These are phyloP conservation scores for Lucilia cuprina DNA, from an alignment of 1,140 invertebrate species.

Conservation along the genomic window DNA sequence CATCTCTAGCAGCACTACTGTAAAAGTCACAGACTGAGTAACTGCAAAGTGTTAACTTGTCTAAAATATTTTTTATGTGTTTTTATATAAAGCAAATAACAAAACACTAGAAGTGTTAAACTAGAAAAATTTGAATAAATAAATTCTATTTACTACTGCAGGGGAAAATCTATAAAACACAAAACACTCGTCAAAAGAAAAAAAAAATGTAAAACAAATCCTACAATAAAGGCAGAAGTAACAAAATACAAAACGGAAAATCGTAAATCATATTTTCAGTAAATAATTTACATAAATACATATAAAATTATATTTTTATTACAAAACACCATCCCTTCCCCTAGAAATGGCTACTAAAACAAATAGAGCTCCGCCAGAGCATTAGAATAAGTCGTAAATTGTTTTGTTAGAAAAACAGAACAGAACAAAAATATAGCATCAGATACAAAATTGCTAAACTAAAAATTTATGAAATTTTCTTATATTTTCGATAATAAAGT, in stretches of 20 bases:
- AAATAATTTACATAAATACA: conserved; percentile 1
- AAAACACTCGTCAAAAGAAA: background rate
- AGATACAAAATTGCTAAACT: too few relatives aligned
- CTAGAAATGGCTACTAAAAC: background rate
- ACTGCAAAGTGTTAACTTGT: conserved; percentile 1
- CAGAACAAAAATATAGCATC: too few relatives aligned
- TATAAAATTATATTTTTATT: background rate
- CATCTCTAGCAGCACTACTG: too few relatives aligned
- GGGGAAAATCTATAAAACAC: background rate
- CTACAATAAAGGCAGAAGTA: background rate
- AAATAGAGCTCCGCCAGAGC: too few relatives aligned
- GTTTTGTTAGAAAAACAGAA: too few relatives aligned
- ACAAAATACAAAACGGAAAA: background rate
- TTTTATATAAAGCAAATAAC: background rate
- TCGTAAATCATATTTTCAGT: conserved; percentile 15
- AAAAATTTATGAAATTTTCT: too few relatives aligned
- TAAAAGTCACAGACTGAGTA: background rate
- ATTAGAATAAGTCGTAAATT: too few relatives aligned
- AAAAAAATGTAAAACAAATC: background rate
- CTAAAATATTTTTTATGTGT: background rate
- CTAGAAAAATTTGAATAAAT: conserved; percentile 4
- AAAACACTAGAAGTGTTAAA: background rate
- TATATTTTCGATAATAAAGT: too few relatives aligned
- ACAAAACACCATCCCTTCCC: background rate
- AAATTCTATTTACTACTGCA: background rate